phyloP scores from a whole-genome alignment of 2,888 invertebrate species.

The Zygogramma bicolorata region DNA sequence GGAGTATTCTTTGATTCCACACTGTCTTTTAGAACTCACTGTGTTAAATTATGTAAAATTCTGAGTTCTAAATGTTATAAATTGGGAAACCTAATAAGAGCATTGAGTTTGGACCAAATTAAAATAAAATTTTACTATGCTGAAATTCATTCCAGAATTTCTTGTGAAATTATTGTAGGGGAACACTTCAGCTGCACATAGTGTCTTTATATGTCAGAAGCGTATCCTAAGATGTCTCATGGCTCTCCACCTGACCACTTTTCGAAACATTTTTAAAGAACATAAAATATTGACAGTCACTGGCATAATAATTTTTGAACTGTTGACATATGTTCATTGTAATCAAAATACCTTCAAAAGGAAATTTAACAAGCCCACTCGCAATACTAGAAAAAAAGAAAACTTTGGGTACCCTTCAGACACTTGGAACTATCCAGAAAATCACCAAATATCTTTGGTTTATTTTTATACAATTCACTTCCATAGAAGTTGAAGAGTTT shows the following conservation, averaged over 20 bases:
- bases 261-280: slow-evolving; percentile 14
- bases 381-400: slow-evolving; percentile 12
- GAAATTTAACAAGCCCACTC: background rate
- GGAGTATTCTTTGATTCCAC: too few species aligned
- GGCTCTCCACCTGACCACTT: slow-evolving; percentile 9
- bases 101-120: background rate
- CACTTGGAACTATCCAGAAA: slow-evolving; percentile 6
- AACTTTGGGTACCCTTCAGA: background rate
- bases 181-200: slow-evolving; percentile 10
- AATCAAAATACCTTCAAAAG: slow-evolving; percentile 1
- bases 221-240: too few species aligned
- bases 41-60: slow-evolving; percentile 8
- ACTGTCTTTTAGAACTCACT: too few species aligned
- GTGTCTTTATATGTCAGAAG: slow-evolving; percentile 11
- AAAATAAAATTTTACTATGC: background rate
- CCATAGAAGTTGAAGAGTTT: background rate
- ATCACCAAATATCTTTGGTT: too few species aligned
- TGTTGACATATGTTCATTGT: background rate
- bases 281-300: slow-evolving; percentile 6
- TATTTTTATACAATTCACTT: slow-evolving; percentile 6
- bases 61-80: slow-evolving; percentile 4
- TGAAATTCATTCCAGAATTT: too few species aligned
- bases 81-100: background rate
- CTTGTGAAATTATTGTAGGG: slow-evolving; percentile 6
- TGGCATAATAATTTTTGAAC: slow-evolving; percentile 8